Evolutionary conservation across 2,113 vertebrate genomes (phyloP), one percentile per base, ranked within the genome.

Genomic region (Forbesichthys papilliferus): DNA sequence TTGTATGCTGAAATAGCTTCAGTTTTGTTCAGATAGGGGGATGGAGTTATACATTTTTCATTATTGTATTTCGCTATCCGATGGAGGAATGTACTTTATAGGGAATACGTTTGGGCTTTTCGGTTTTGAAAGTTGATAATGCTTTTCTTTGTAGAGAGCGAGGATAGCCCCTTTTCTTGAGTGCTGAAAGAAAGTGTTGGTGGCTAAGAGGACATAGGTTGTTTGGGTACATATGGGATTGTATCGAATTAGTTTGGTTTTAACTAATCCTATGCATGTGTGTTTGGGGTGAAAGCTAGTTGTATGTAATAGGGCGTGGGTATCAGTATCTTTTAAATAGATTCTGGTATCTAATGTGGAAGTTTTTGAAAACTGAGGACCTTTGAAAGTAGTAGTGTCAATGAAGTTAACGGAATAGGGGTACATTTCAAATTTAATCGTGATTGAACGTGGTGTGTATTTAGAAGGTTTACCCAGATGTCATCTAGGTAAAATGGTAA

Each of bases 401-500:
- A 54, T 6, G 14, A 54, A 54, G 14, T 54, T 54, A n/a, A 54
- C 62, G 20, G 1, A 53, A 6, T 11, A 12, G 8, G 8, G 12
- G 1, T 12, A 10, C 1, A 49, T 3, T 49, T 49, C 3, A 12
- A 49, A 49, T 49, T 10, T 49, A 12, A 49, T 49, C 1, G 48
- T 49, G 48, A 54, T 54, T 5, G 53, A 12, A 3, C 11, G 4
- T 54, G 53, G 14, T 54, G 53, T 54, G 13, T 3, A 6, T 54
- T 54, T 10, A 54, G 48, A 49, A 47, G 33, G 11, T 55, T 20
- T 4, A 66, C 73, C 20, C 48, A 62, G 20, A 77, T 67, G 11
- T 76, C 67, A 16, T 76, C 61, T 9, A 76, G 11, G 14, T 46
- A 70, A 16, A 16, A 16, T 16, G 16, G 16, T 16, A 16, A 16